Base-by-base conservation (phyloP, 2,113 vertebrate genomes). In the Panthera tigris region DNA sequence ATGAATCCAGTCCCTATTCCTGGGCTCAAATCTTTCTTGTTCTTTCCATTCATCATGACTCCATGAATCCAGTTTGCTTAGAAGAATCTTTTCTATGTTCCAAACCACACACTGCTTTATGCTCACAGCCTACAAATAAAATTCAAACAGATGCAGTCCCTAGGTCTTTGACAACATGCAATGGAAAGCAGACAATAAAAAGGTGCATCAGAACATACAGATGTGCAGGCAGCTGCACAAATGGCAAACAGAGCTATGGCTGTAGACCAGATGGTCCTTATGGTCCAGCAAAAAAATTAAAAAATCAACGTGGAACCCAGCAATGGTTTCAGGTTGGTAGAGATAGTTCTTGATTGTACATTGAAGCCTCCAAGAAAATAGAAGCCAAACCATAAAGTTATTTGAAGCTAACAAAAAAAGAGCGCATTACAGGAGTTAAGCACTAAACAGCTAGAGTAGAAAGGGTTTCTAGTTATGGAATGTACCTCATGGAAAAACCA, bases 31-130 rank as follows among this genome's bases (percentile, higher is more conserved):
- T 87, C 5, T 84, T 65, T 84, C 84, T 94, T 80, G 73, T 95
- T 18, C 89, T 96, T 95, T 90, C 79, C 63, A 76, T 92, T 91
- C 71, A 88, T 87, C 78, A 69, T 45, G 31, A 92, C n/a, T 95
- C 87, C 31, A 5, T 71, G 80, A 94, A 76, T 95, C 80, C 65
- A 66, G 36, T 94, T 96, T 84, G 41, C 45, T 90, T 21, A 76
- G 27, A 83, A 16, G 41, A 79, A 79, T 82, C 25, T 52, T 95
- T 91, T 86, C 86, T 92, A 83, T 74, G 76, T 91, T 97, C 48
- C 29, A 55, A 89, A 66, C 18, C 84, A 63, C 33, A 76, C 39
- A 94, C 29, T 63, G 31, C 73, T 83, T 27, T 74, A 12, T 93
- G 78, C 33, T 93, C 52, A 36, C 76, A 81, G 48, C 36, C 33